These are phyloP conservation scores for Melanogrammus aeglefinus DNA, from an alignment of 2,797 vertebrate species.

Conservation along the genomic window DNA sequence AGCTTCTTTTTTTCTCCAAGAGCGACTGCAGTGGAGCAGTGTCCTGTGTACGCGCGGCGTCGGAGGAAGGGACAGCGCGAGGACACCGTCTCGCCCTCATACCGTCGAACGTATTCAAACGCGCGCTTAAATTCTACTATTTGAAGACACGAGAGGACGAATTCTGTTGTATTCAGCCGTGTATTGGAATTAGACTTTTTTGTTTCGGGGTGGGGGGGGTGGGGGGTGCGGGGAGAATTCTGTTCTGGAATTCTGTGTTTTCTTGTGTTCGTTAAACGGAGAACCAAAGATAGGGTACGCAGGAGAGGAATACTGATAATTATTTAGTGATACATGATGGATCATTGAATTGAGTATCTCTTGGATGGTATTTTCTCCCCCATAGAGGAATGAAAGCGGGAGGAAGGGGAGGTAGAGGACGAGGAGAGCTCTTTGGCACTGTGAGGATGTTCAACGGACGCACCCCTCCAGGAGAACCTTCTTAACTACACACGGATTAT, in stretches of 20 bases:
- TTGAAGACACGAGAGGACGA: background rate
- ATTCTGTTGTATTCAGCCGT: background rate
- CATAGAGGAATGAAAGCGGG: conserved; percentile 58
- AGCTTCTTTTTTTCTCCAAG: no score
- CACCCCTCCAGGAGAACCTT: conserved; percentile 57
- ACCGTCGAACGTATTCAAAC: background rate
- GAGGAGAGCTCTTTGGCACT: conserved; percentile 41
- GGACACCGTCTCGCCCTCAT: background rate
- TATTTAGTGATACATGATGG: background rate
- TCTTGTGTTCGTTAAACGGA: background rate
- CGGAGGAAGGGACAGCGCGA: no score
- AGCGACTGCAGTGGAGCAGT: background rate
- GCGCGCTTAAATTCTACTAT: background rate
- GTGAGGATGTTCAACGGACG: conserved; percentile 64
- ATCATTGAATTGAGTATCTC: conserved; percentile 18
- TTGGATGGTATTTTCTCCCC: conserved; percentile 50
- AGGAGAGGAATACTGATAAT: background rate
- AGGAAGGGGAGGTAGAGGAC: conserved; percentile 1
- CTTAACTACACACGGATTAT: conserved; percentile 56
- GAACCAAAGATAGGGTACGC: background rate
- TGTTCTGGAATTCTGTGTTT: background rate
- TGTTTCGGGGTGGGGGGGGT: no score
- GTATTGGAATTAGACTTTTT: background rate
- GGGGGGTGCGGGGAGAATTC: no score
- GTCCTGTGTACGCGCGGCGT: background rate